phyloP scores from a whole-genome alignment of 2,797 vertebrate genomes.

The Pangasius mekongensis region DNA sequence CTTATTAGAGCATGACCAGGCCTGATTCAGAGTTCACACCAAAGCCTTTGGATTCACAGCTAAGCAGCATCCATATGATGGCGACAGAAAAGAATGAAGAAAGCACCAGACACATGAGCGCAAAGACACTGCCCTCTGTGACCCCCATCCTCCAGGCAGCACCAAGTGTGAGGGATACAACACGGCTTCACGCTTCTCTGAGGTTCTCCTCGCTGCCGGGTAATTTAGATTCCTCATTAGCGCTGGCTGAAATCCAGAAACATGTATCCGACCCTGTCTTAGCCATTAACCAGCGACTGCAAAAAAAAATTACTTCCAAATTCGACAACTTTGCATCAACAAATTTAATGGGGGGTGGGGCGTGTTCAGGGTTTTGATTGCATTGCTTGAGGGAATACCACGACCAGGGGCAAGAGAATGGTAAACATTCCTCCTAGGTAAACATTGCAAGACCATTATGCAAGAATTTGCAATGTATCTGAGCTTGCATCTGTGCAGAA shows the following conservation, averaged over 20 bases:
- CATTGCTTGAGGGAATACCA: background rate
- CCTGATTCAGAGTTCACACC: slow-evolving; percentile 62
- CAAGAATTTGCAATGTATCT: background rate
- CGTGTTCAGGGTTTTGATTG: background rate
- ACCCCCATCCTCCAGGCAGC: slow-evolving; percentile 43
- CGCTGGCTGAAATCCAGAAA: slow-evolving; percentile 80
- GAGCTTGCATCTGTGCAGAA: background rate
- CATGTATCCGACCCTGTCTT: slow-evolving; percentile 86
- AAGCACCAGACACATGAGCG: slow-evolving; percentile 57
- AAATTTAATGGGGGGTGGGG: background rate
- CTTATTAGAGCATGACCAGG: slow-evolving; percentile 56
- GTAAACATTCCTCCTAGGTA: background rate
- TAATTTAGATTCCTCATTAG: slow-evolving; percentile 76
- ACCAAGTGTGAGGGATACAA: slow-evolving; percentile 1
- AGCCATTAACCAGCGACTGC: slow-evolving; percentile 58
- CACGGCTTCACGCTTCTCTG: slow-evolving; percentile 65
- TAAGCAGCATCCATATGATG: slow-evolving; percentile 70
- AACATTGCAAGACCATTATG: background rate
- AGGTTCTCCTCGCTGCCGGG: slow-evolving; percentile 87
- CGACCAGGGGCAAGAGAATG: background rate
- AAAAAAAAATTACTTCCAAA: background rate
- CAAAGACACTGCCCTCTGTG: slow-evolving; percentile 66
- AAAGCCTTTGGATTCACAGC: slow-evolving; percentile 76
- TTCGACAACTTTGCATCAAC: background rate
- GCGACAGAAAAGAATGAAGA: slow-evolving; percentile 67